These are phyloP conservation scores for Gavialis gangeticus DNA, from an alignment of 2,113 vertebrate species.

Conservation along the genomic window DNA sequence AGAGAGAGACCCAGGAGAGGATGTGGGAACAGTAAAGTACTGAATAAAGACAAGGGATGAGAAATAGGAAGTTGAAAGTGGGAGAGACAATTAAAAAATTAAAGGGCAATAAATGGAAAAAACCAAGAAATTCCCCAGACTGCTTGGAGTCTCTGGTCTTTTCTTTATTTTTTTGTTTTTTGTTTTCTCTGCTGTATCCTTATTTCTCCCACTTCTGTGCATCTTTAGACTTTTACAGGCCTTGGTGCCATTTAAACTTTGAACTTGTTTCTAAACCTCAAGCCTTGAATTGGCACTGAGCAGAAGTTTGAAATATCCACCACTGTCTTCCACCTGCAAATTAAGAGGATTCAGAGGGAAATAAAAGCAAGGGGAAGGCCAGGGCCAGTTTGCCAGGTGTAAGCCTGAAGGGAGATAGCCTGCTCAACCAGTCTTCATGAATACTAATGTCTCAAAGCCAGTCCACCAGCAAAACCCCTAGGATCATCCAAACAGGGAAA, in stretches of 20 bases:
- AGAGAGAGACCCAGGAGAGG: neutral
- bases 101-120: neutral
- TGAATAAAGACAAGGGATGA: neutral
- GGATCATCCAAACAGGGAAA: neutral
- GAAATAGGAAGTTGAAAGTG: neutral
- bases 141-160: neutral
- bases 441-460: neutral
- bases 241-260: neutral
- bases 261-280: neutral
- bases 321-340: neutral
- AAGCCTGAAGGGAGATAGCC: neutral
- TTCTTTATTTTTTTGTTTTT: neutral
- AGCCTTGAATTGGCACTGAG: neutral
- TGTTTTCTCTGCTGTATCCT: neutral
- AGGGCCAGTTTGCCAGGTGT: neutral
- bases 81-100: neutral
- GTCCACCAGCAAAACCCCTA: neutral
- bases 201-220: neutral
- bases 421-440: neutral
- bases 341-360: neutral
- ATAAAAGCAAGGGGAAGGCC: neutral
- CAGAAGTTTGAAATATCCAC: neutral
- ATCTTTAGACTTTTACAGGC: neutral
- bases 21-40: neutral
- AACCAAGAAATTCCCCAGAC: neutral